A percentile compares a stretch with the other conserved stretches of the same genome.
Conservation (phyloP, 2,888 invertebrate species). For the Gortyna flavago region DNA sequence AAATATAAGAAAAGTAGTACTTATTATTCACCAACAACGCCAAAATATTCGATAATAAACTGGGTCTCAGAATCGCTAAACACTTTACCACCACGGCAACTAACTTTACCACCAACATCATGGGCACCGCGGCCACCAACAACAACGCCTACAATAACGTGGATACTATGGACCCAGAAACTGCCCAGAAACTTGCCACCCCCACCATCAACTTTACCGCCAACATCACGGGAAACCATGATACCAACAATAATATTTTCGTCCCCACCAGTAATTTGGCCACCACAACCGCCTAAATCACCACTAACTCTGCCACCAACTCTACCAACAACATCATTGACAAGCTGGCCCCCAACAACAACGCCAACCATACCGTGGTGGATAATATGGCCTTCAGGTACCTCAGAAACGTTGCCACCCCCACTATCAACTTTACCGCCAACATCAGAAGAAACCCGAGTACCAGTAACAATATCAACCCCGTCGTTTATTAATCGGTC, state of each 20-base stretch:
- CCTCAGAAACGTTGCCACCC: background rate
- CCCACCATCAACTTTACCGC: background rate
- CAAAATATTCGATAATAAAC: too few relatives aligned
- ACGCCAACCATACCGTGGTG: background rate
- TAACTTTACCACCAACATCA: background rate
- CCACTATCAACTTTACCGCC: background rate
- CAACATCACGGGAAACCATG: background rate
- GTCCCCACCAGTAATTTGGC: background rate
- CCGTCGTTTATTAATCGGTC: background rate
- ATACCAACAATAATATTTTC: background rate
- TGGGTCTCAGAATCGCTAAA: background rate
- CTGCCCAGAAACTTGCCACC: background rate
- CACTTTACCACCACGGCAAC: background rate
- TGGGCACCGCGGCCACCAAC: slow-evolving; percentile 6
- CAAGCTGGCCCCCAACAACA: background rate
- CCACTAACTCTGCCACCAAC: too few relatives aligned
- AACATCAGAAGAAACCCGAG: background rate
- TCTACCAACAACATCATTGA: background rate
- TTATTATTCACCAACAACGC: too few relatives aligned
- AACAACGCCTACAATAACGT: background rate
- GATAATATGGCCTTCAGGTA: background rate
- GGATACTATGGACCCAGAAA: background rate
- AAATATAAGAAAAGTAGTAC: too few relatives aligned
- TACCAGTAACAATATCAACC: background rate
- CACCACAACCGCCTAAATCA: slow-evolving; percentile 1